Evolutionary conservation across 1,140 invertebrate species (phyloP), one percentile per base, ranked within the genome.

Genomic region (Caenorhabditis brenneri): DNA sequence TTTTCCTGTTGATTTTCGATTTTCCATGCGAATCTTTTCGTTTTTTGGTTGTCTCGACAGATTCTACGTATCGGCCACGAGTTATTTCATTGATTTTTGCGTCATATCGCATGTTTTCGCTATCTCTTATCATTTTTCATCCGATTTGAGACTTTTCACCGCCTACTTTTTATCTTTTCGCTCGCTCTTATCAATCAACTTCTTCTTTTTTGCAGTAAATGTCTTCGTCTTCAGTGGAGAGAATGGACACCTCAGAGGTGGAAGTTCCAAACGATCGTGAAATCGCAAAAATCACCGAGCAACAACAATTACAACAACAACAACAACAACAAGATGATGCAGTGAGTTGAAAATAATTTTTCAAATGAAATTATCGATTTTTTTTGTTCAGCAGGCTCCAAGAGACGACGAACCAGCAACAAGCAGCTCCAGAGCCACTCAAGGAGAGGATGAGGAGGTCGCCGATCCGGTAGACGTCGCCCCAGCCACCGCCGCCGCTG

Each of bases 161-260:
- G 29, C n/a, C 15, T 36, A 0, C 33, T n/a, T 16, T 19, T 15
- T 16, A 36, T 24, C 19, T 65, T 36, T 36, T 51, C 49, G 49
- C 19, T n/a, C n/a, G 15, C 58, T 36, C 6, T 36, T 39, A 19
- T 65, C 53, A 55, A 55, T 27, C 22, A 55, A 65, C 19, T 51
- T 4, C 6, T 33, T 42, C 12, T 42, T 42, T 42, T 1, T 46
- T 74, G 12, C 36, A 39, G 36, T 6, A 74, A 46, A 74, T 74
- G 65, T 19, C 36, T 19, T 42, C 65, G 42, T 29, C n/a, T n/a
- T n/a, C n/a, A n/a, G n/a, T 24, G 10, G 65, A 74, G 36, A 74
- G 65, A 74, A 74, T 74, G 65, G 65, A 74, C 65, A 42, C 36
- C 65, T 74, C 65, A 42, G 65, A 74, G 65, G 65, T 74, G 22